Conservation (phyloP, 2,797 vertebrate genomes). For the Onychomys leucogaster region DNA sequence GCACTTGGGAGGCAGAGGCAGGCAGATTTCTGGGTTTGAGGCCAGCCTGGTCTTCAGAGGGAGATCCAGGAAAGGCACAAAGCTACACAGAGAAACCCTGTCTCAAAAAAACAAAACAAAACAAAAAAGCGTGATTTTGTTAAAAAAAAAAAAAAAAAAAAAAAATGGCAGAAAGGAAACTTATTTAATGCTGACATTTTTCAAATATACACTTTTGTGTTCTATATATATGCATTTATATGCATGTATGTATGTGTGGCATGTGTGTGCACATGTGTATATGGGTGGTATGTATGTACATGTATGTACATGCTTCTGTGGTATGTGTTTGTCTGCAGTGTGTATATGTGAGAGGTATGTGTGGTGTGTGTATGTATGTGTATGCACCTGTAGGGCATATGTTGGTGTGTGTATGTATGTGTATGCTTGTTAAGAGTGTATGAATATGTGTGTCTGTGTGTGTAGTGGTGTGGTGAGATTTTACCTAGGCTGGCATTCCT, state of each 20-base stretch:
- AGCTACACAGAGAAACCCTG: too few species aligned
- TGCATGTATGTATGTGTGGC: not conserved
- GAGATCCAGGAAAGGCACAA: too few species aligned
- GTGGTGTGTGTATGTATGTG: not conserved
- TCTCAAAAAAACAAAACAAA: too few species aligned
- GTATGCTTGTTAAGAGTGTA: not conserved
- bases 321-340: not conserved
- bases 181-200: conserved; percentile 54
- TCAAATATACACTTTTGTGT: not conserved
- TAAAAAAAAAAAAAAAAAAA: not conserved
- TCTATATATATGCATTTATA: not conserved
- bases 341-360: too few species aligned
- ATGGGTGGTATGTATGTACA: not conserved
- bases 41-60: too few species aligned
- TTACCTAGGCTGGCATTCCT: not conserved
- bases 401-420: not conserved
- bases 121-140: conserved; percentile 2
- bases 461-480: not conserved
- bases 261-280: not conserved
- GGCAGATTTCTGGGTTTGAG: too few species aligned
- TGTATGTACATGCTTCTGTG: too few species aligned
- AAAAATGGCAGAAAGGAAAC: too few species aligned
- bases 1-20: too few species aligned
- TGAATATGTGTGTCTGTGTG: not conserved
- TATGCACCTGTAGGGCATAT: not conserved